Evolutionary conservation across 2,888 invertebrate genomes (phyloP).

Genomic region (Platynereis dumerilii): DNA sequence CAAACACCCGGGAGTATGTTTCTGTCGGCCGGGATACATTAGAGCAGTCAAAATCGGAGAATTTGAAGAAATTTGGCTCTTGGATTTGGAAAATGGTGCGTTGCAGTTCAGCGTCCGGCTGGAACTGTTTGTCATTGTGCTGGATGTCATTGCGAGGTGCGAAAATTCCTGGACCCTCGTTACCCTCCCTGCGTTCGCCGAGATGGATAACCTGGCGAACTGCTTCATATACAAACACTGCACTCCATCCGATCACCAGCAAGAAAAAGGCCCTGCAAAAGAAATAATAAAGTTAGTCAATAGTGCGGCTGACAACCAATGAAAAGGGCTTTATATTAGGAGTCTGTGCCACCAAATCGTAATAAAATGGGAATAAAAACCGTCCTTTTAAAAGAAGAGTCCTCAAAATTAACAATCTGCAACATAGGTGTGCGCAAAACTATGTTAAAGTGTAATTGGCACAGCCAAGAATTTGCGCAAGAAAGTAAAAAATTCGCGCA

Average conservation of each 20-base stretch:
- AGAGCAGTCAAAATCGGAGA: not conserved
- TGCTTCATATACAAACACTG: slow-evolving; percentile 5
- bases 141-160: too few species aligned
- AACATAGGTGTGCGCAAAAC: too few species aligned
- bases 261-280: slow-evolving; percentile 1
- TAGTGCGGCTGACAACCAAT: too few species aligned
- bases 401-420: too few species aligned
- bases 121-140: not conserved
- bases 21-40: slow-evolving; percentile 1
- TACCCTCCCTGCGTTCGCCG: not conserved
- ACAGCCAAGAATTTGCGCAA: too few species aligned
- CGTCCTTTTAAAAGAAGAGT: too few species aligned
- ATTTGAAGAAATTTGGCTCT: not conserved
- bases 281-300: too few species aligned
- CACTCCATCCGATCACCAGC: slow-evolving; percentile 4
- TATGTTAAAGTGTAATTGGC: too few species aligned
- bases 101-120: not conserved
- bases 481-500: too few species aligned
- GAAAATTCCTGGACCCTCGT: not conserved
- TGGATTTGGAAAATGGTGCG: not conserved
- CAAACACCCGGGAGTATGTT: not conserved
- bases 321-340: too few species aligned
- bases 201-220: slow-evolving; percentile 4
- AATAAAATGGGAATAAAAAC: too few species aligned
- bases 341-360: too few species aligned